Conservation (phyloP, 2,888 invertebrate species). For the Agrotis ipsilon region DNA sequence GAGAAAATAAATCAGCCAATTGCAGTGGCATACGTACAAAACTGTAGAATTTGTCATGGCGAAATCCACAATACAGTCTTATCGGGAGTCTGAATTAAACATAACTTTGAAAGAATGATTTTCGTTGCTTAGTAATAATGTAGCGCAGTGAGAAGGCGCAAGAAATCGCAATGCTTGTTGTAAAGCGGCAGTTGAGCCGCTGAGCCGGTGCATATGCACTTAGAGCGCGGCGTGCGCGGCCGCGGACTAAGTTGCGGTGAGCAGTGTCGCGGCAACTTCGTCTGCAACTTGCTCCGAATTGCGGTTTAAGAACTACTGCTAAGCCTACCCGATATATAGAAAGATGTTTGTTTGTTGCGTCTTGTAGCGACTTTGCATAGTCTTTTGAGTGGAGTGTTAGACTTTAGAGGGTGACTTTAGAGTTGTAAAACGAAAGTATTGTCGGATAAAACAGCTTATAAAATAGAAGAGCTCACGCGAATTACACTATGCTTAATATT, state of each 20-base stretch:
- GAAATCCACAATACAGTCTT: background rate
- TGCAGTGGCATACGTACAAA: background rate
- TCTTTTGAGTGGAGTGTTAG: conserved; percentile 10
- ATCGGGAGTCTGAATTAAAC: conserved; percentile 4
- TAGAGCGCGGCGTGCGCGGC: background rate
- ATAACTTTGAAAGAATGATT: background rate
- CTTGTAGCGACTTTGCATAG: conserved; percentile 10
- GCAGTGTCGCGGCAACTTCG: conserved; percentile 41
- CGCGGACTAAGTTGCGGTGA: conserved; percentile 15
- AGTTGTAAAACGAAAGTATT: background rate
- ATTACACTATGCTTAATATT: too few relatives aligned
- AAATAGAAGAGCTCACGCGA: too few relatives aligned
- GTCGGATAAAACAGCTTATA: too few relatives aligned
- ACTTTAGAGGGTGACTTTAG: too few relatives aligned
- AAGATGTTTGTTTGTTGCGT: conserved; percentile 29
- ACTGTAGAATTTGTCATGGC: background rate
- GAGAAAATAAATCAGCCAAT: background rate
- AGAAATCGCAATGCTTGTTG: conserved; percentile 44
- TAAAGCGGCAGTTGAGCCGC: conserved; percentile 22
- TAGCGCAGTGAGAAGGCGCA: conserved; percentile 18
- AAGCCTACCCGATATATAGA: conserved; percentile 35
- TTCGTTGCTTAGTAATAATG: conserved; percentile 9
- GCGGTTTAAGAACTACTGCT: conserved; percentile 51
- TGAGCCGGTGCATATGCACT: conserved; percentile 20
- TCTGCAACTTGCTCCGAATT: conserved; percentile 13